These are phyloP conservation scores for Catharus bicknelli DNA, from an alignment of 2,113 vertebrate genomes.

Conservation along the genomic window DNA sequence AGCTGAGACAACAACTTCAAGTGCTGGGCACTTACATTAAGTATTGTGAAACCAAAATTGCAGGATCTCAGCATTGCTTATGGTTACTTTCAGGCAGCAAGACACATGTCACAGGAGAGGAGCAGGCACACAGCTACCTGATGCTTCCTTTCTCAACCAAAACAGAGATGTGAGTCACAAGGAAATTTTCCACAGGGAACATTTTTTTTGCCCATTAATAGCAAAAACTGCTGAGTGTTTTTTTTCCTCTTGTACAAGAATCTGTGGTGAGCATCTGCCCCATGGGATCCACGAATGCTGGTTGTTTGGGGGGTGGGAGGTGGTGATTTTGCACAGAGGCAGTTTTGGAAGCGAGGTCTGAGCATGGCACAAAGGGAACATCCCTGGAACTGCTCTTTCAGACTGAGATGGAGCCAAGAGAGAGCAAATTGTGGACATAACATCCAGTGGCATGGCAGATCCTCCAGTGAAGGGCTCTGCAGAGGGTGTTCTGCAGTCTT, in stretches of 20 bases:
- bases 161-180: background rate
- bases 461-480: background rate
- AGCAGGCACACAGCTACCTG: background rate
- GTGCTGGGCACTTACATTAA: background rate
- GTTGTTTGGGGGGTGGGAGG: rapidly evolving
- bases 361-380: background rate
- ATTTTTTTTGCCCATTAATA: background rate
- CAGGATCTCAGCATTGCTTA: background rate
- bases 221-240: background rate
- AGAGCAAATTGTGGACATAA: background rate
- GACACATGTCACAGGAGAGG: background rate
- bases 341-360: background rate
- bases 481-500: background rate
- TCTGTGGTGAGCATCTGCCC: background rate
- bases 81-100: background rate
- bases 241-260: background rate
- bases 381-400: background rate
- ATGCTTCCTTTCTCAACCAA: background rate
- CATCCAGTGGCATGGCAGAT: rapidly evolving
- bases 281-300: rapidly evolving
- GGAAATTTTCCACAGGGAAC: background rate
- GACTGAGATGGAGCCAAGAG: background rate
- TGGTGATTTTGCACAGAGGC: background rate
- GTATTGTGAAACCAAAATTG: constrained; percentile 9
- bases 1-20: constrained; percentile 22